These are phyloP conservation scores for Tenthredo livida DNA, from an alignment of 2,888 invertebrate species.

Conservation along the genomic window DNA sequence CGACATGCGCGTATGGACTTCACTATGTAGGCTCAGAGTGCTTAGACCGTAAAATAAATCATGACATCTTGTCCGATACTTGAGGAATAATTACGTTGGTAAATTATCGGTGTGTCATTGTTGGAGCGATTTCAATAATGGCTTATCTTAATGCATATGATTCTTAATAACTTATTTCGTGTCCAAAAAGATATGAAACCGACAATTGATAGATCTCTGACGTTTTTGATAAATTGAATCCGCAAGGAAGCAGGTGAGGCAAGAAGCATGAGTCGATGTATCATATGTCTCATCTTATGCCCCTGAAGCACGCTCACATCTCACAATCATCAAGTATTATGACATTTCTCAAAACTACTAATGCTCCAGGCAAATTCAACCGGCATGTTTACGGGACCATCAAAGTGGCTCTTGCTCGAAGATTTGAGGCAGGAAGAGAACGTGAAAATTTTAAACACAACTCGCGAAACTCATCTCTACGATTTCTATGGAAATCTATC, in stretches of 20 bases:
- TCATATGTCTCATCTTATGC: too few relatives aligned
- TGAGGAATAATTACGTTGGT: not conserved
- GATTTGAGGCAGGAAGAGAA: slow-evolving; percentile 55
- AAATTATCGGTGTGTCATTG: not conserved
- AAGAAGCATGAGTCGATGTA: too few relatives aligned
- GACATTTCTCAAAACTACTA: not conserved
- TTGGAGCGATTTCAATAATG: not conserved
- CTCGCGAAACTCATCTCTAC: slow-evolving; percentile 1
- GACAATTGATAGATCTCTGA: not conserved
- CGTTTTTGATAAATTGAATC: not conserved
- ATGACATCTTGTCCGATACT: not conserved
- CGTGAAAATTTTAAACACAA: not conserved
- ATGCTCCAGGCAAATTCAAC: slow-evolving; percentile 65
- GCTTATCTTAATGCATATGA: not conserved
- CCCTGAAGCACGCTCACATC: too few relatives aligned
- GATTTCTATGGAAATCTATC: slow-evolving; percentile 60
- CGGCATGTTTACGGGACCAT: slow-evolving; percentile 67
- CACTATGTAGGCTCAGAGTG: not conserved
- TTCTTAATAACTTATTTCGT: not conserved
- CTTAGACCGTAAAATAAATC: not conserved
- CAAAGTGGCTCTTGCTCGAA: slow-evolving; percentile 69
- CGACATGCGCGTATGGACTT: not conserved
- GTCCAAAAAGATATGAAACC: not conserved
- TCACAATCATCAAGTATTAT: too few relatives aligned
- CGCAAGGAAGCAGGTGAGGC: not conserved